Conservation (phyloP, 2,113 vertebrate species). For the Todiramphus saurophagus region DNA sequence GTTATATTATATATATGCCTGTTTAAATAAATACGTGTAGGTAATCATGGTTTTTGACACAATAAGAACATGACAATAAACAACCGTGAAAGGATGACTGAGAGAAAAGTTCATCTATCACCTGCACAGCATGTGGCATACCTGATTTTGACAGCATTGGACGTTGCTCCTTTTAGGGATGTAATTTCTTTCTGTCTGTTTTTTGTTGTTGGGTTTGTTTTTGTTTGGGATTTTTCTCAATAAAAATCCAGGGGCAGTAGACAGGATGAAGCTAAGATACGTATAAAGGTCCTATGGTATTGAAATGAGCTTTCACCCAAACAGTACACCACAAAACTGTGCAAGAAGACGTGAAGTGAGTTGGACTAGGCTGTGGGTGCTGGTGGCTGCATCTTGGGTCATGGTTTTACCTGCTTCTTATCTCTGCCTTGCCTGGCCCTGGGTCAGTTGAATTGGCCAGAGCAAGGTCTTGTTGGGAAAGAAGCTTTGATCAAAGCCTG, state of each 20-base stretch:
- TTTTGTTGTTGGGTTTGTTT: neutral
- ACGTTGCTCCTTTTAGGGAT: neutral
- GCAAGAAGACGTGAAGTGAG: neutral
- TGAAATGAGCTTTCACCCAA: neutral
- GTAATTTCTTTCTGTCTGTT: neutral
- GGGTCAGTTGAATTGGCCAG: neutral
- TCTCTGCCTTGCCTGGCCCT: neutral
- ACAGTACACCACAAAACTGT: neutral
- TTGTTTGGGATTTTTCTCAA: neutral
- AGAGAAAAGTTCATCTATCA: neutral
- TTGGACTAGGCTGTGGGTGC: accelerated
- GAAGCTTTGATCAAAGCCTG: neutral
- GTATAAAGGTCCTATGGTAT: neutral
- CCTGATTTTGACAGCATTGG: neutral
- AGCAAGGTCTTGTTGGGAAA: neutral
- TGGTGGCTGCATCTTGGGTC: neutral
- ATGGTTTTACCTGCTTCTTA: accelerated
- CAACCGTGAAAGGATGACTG: neutral
- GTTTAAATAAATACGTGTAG: neutral
- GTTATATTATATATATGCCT: too few relatives aligned
- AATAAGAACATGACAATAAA: neutral
- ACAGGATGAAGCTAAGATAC: neutral
- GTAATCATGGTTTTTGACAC: neutral
- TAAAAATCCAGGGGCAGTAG: neutral
- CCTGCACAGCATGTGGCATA: neutral